phyloP scores from a whole-genome alignment of 2,113 vertebrate species.

The Phasianus colchicus region DNA sequence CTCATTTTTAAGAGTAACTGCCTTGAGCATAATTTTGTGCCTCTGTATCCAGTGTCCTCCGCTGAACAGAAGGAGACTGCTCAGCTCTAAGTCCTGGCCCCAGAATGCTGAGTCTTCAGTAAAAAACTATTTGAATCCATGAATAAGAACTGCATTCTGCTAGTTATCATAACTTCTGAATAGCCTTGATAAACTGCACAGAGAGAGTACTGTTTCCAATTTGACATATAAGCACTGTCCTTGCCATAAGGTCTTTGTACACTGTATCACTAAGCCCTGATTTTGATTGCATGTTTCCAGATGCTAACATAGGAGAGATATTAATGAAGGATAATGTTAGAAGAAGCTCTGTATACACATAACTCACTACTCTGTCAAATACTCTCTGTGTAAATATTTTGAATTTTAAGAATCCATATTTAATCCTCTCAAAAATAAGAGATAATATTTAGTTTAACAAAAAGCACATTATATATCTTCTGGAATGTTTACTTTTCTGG shows the following conservation, averaged over 20 bases:
- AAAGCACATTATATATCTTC: not conserved
- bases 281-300: not conserved
- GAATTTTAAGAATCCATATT: not conserved
- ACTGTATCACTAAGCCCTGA: not conserved
- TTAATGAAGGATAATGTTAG: not conserved
- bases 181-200: not conserved
- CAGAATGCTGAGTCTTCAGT: not conserved
- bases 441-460: constrained; percentile 2
- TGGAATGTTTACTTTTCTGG: constrained; percentile 7
- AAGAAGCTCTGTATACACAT: not conserved
- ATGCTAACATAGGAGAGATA: not conserved
- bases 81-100: not conserved
- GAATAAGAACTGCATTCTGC: not conserved
- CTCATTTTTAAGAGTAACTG: not conserved
- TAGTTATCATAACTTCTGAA: not conserved
- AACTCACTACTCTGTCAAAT: not conserved
- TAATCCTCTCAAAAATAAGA: not conserved
- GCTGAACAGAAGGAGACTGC: not conserved
- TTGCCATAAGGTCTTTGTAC: not conserved
- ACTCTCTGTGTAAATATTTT: constrained; percentile 28
- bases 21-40: not conserved
- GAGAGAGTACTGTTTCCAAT: not conserved
- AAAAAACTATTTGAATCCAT: not conserved
- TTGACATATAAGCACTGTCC: not conserved
- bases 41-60: not conserved